phyloP scores from a whole-genome alignment of 2,797 vertebrate species.

The Trachurus trachurus region DNA sequence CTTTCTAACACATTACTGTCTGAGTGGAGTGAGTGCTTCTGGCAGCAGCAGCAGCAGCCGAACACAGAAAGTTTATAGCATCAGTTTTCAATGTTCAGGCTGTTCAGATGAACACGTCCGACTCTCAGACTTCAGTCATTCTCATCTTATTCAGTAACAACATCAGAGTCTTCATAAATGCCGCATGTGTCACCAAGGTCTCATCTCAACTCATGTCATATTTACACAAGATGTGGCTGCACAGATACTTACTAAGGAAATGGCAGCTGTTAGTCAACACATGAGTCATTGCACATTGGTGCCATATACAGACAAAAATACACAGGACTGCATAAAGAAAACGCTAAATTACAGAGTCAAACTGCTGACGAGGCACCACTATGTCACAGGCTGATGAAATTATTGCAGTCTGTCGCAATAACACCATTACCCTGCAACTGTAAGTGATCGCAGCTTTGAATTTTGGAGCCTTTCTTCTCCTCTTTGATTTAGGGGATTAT shows the following conservation, averaged over 20 bases:
- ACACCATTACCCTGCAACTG: too few species aligned
- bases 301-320: not conserved
- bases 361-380: not conserved
- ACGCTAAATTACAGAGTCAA: not conserved
- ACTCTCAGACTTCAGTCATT: not conserved
- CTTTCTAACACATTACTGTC: not conserved
- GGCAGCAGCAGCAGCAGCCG: not conserved
- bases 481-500: not conserved
- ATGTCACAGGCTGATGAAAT: not conserved
- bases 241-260: not conserved
- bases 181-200: not conserved
- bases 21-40: not conserved
- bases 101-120: not conserved
- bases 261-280: not conserved
- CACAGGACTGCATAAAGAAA: not conserved
- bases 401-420: not conserved
- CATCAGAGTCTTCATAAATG: not conserved
- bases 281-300: too few species aligned
- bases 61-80: not conserved
- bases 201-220: not conserved
- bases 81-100: constrained; percentile 13
- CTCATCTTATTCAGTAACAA: not conserved
- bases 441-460: not conserved
- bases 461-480: not conserved
- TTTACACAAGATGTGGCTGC: not conserved